These are phyloP conservation scores for Dryococelus australis DNA, from an alignment of 2,888 invertebrate species.

Conservation along the genomic window DNA sequence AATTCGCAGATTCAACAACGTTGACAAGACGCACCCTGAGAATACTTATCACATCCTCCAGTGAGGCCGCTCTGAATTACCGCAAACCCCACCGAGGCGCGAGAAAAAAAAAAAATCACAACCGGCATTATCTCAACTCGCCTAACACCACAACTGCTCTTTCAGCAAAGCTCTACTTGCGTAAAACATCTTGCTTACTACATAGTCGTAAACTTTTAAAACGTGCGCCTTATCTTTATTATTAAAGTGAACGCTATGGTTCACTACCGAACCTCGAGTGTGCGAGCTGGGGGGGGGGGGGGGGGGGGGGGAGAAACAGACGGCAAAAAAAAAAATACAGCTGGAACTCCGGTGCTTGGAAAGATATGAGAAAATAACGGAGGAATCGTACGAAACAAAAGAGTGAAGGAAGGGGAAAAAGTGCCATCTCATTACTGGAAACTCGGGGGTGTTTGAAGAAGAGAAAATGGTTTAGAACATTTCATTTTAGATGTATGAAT, in stretches of 20 bases:
- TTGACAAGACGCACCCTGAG: conserved; percentile 5
- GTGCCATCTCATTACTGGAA: too few species aligned
- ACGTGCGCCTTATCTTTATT: not conserved
- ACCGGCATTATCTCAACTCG: not conserved
- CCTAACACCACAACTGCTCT: not conserved
- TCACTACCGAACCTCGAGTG: not conserved
- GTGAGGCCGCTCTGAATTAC: not conserved
- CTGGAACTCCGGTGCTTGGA: not conserved
- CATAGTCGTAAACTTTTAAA: not conserved
- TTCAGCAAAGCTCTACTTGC: not conserved
- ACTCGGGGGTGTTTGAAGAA: too few species aligned
- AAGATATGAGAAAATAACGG: not conserved
- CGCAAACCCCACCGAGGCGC: not conserved
- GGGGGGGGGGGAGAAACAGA: too few species aligned
- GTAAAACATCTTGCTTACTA: conserved; percentile 7
- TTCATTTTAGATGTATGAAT: too few species aligned
- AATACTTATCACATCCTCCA: conserved; percentile 5
- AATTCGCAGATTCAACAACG: conserved; percentile 8
- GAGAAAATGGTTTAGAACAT: too few species aligned
- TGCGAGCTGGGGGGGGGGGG: too few species aligned
- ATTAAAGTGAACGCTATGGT: not conserved
- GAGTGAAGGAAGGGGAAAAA: too few species aligned
- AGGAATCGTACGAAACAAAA: not conserved
- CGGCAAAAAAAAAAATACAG: too few species aligned
- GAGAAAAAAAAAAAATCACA: not conserved